A percentile compares a stretch with the other conserved stretches of the same genome.
Evolutionary conservation across 2,797 vertebrate species (phyloP).

Genomic region (Coilia nasus): DNA sequence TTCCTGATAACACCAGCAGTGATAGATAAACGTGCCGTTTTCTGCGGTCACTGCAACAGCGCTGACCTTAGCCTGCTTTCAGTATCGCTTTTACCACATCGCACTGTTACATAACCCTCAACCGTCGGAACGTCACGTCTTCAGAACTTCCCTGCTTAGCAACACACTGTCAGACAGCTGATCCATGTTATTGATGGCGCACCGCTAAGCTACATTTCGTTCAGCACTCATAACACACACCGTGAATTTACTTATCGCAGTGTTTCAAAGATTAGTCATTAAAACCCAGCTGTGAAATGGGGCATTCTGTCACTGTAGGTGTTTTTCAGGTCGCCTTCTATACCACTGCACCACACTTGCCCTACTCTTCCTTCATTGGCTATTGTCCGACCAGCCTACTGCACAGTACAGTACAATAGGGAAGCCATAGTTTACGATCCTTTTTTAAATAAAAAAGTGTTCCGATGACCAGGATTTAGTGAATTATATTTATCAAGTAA

Average conservation of each 20-base stretch:
- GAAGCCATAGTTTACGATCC: neutral
- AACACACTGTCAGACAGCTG: neutral
- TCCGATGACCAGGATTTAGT: no score
- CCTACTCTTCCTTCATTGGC: neutral
- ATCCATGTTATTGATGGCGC: neutral
- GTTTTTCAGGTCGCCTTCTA: neutral
- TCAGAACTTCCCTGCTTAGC: neutral
- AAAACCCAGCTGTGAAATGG: neutral
- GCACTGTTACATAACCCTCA: neutral
- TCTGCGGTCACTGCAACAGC: neutral
- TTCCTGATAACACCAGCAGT: neutral
- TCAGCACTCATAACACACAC: no score
- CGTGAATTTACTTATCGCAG: neutral
- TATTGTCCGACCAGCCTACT: neutral
- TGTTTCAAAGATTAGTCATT: no score
- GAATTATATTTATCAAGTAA: no score
- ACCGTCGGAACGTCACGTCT: neutral
- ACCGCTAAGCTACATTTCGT: no score
- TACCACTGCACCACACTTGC: neutral
- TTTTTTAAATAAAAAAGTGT: neutral
- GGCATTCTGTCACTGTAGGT: neutral
- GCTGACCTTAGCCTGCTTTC: neutral
- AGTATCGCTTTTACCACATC: neutral
- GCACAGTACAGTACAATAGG: neutral
- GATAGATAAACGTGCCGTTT: neutral